phyloP scores from a whole-genome alignment of 2,797 vertebrate species.

The Danio choprae region DNA sequence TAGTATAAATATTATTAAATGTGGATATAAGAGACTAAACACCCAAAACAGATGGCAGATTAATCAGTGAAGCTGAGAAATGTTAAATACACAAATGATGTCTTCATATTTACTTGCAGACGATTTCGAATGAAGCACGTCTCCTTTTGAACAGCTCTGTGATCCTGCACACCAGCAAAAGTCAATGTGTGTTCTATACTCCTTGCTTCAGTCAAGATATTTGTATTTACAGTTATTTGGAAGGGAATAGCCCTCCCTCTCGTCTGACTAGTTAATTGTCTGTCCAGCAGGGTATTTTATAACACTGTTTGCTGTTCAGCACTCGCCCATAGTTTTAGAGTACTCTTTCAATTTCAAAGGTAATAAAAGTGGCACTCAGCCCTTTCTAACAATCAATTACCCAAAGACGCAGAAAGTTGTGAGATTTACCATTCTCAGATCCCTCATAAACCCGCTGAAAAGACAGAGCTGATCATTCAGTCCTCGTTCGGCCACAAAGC shows the following conservation, averaged over 20 bases:
- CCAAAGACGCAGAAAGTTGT: slow-evolving; percentile 51
- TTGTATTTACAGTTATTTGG: slow-evolving; percentile 47
- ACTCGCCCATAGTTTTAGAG: slow-evolving; percentile 49
- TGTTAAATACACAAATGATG: neutral
- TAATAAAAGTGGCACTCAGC: slow-evolving; percentile 50
- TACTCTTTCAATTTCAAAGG: slow-evolving; percentile 53
- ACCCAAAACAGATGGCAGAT: neutral
- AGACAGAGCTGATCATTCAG: slow-evolving; percentile 29
- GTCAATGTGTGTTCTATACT: neutral
- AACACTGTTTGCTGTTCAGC: slow-evolving; percentile 44
- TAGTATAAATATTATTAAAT: no score
- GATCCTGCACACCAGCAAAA: neutral
- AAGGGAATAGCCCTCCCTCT: slow-evolving; percentile 20
- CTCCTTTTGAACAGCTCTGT: neutral
- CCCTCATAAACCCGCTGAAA: slow-evolving; percentile 35
- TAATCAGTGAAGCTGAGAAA: neutral
- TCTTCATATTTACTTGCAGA: neutral
- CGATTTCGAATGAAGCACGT: neutral
- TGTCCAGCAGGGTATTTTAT: slow-evolving; percentile 52
- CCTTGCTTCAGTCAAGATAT: slow-evolving; percentile 35
- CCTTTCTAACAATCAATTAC: slow-evolving; percentile 56
- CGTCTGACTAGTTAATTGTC: slow-evolving; percentile 53
- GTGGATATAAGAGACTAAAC: no score
- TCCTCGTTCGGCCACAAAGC: slow-evolving; percentile 32
- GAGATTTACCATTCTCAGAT: slow-evolving; percentile 49